Conservation (phyloP, 2,113 vertebrate genomes). For the Triplophysa tibetana region DNA sequence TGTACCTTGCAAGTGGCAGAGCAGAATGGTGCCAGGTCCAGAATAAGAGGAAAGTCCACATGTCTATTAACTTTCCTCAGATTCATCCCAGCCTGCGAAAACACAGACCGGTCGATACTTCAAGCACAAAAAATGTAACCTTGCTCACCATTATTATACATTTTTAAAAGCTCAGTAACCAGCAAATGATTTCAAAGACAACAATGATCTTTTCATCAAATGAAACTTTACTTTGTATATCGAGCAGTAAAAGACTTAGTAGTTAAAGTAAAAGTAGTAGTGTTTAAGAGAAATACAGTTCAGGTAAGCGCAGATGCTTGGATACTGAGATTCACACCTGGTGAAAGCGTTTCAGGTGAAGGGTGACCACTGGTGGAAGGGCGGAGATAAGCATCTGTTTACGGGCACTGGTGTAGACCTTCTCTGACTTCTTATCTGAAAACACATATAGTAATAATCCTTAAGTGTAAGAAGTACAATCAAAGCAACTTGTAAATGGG, state of each 20-base stretch:
- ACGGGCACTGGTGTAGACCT: constrained; percentile 91
- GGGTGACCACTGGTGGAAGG: constrained; percentile 88
- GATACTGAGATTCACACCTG: constrained; percentile 74
- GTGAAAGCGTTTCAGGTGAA: constrained; percentile 97
- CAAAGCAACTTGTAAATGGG: too few relatives aligned
- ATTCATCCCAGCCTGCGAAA: constrained; percentile 87
- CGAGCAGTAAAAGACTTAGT: background rate
- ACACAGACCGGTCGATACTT: background rate
- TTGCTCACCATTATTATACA: background rate
- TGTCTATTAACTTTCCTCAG: constrained; percentile 95
- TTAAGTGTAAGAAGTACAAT: background rate
- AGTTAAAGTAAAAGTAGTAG: too few relatives aligned
- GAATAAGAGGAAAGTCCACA: constrained; percentile 89
- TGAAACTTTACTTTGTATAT: background rate
- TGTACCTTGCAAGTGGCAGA: constrained; percentile 91
- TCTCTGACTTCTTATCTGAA: constrained; percentile 86
- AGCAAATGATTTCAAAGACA: background rate
- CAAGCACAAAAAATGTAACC: background rate
- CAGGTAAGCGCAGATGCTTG: background rate
- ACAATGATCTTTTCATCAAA: background rate
- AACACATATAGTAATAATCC: constrained; percentile 41
- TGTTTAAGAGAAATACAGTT: background rate
- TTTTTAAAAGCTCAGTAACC: background rate
- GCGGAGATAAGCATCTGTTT: constrained; percentile 94
- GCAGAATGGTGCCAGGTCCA: constrained; percentile 95